phyloP scores from a whole-genome alignment of 2,113 vertebrate genomes.

The Nymphicus hollandicus region DNA sequence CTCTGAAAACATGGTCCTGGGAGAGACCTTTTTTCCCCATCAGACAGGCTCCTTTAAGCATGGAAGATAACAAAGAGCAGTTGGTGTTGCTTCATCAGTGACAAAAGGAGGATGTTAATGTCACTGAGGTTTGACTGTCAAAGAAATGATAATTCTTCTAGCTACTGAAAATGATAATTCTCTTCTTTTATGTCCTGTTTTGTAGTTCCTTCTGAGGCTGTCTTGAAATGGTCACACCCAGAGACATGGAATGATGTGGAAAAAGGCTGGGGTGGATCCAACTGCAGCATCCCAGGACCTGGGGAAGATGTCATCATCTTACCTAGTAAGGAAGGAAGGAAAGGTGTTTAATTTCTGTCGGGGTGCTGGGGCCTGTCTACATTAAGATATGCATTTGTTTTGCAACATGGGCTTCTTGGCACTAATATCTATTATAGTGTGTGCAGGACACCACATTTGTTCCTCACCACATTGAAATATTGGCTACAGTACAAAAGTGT shows the following conservation, averaged over 20 bases:
- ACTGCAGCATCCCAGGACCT: slow-evolving; percentile 38
- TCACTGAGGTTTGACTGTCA: neutral
- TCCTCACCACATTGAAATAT: neutral
- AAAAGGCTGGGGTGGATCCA: slow-evolving; percentile 71
- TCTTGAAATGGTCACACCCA: slow-evolving; percentile 69
- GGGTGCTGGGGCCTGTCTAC: neutral
- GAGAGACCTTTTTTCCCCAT: neutral
- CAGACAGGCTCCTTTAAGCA: neutral
- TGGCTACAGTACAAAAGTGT: neutral
- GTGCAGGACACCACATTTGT: neutral
- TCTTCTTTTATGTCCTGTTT: neutral
- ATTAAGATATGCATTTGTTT: fast-evolving
- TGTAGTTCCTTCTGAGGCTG: slow-evolving; percentile 32
- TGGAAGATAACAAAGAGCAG: neutral
- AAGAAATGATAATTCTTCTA: neutral
- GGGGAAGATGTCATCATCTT: slow-evolving; percentile 74
- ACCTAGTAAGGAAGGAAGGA: slow-evolving; percentile 60
- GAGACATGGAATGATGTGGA: slow-evolving; percentile 65
- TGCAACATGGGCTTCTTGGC: fast-evolving
- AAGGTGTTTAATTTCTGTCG: neutral
- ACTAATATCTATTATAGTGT: neutral
- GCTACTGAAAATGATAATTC: neutral
- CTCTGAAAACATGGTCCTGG: neutral
- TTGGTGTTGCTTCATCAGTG: neutral
- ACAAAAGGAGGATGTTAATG: neutral